These are phyloP conservation scores for Semotilus atromaculatus DNA, from an alignment of 2,797 vertebrate genomes.

Conservation along the genomic window DNA sequence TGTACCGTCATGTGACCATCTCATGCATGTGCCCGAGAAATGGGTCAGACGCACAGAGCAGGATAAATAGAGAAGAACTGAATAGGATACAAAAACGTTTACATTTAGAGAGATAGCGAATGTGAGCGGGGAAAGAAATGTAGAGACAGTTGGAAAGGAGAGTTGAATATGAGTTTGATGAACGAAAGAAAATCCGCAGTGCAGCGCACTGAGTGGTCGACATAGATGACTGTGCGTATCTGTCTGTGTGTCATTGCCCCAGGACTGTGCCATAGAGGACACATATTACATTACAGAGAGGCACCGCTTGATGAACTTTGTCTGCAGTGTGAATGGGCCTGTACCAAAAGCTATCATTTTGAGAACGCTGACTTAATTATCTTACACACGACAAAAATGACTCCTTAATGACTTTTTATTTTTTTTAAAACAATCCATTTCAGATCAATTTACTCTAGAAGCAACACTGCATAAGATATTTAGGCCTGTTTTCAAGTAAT, in stretches of 20 bases:
- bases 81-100: neutral
- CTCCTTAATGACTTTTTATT: neutral
- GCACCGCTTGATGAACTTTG: constrained; percentile 14
- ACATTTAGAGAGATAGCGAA: constrained; percentile 5
- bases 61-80: constrained; percentile 6
- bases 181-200: constrained; percentile 8
- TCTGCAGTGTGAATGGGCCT: constrained; percentile 12
- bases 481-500: neutral
- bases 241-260: constrained; percentile 49
- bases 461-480: neutral
- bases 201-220: constrained; percentile 8
- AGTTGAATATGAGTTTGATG: neutral
- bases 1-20: constrained; percentile 35
- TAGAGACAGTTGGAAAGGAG: neutral
- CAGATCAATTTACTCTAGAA: neutral
- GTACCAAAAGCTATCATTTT: neutral
- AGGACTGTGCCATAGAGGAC: constrained; percentile 47
- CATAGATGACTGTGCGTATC: constrained; percentile 3
- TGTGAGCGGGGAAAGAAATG: neutral
- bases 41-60: constrained; percentile 47
- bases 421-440: too few species aligned
- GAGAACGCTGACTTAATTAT: neutral
- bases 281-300: constrained; percentile 22
- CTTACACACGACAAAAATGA: neutral
- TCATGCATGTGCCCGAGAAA: constrained; percentile 32